Base-by-base conservation (phyloP, 2,113 vertebrate species). In the Lampris incognitus region DNA sequence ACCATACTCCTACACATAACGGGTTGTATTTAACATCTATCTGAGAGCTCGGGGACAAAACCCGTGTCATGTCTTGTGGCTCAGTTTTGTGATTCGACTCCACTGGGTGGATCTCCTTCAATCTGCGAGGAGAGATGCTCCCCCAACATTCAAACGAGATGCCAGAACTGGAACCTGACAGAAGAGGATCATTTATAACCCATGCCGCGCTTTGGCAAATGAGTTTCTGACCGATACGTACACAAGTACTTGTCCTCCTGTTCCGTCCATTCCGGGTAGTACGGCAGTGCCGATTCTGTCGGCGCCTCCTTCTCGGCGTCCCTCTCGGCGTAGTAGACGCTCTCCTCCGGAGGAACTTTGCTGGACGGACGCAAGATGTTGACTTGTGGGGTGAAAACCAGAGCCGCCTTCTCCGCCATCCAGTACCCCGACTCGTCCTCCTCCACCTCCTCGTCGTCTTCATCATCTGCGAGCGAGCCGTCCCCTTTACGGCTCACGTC, bases 311-410 rank as follows among this genome's bases (percentile, higher is more conserved):
- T 60, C 58, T 7, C 65, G 4, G 0, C 6, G 9, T 76, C 85
- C 64, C 1, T 66, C 62, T 89, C 88, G 3, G 58, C 67, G 0
- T 3, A 46, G 57, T 54, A 9, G 38, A 3, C 0, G 37, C 66
- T 72, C 84, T 75, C 86, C 64, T 65, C 91, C 1, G 72, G 66
- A 11, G 48, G 61, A 71, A 74, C 69, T 59, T 79, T 81, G 13
- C 54, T 42, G 44, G 76, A 74, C 11, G 50, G 88, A 60, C 51
- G 60, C 65, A 90, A 66, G 1, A 92, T 90, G 0, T 41, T 91
- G 48, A 93, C 91, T 8, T 71, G 56, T 64, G 96, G 95, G 51
- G 94, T 93, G 0, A 94, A 94, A 62, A 92, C 70, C 0, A 91
- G 88, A 42, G 89, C 55, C 0, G 67, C 66, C 81, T 87, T 88